A percentile compares a stretch with the other conserved stretches of the same genome.
Evolutionary conservation across 2,113 vertebrate species (phyloP).

Genomic region (Otus sunia): DNA sequence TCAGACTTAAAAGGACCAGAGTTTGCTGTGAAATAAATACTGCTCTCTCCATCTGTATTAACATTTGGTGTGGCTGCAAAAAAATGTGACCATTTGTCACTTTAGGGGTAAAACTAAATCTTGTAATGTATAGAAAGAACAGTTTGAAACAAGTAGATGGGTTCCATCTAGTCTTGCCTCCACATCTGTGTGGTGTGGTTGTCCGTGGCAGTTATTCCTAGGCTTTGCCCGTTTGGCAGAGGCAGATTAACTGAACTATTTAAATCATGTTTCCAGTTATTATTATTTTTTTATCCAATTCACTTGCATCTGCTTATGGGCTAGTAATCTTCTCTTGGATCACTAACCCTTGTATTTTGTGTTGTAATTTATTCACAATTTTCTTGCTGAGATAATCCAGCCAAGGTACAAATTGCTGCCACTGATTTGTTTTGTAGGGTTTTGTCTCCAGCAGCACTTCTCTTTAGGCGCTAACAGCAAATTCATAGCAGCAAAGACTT

Average conservation of each 20-base stretch:
- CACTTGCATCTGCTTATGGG: background rate
- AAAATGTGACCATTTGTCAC: background rate
- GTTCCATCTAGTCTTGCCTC: background rate
- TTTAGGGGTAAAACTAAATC: background rate
- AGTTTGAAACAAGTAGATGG: background rate
- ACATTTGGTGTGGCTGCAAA: background rate
- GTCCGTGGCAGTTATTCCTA: background rate
- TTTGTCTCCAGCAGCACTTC: conserved; percentile 4
- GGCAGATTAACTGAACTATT: background rate
- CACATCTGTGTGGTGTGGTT: background rate
- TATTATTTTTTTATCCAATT: background rate
- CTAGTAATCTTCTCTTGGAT: conserved; percentile 1
- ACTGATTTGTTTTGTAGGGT: background rate
- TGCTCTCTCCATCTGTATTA: background rate
- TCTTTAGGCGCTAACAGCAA: background rate
- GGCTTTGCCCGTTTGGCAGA: background rate
- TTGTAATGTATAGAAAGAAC: background rate
- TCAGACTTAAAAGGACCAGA: background rate
- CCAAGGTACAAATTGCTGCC: background rate
- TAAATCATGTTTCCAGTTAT: background rate
- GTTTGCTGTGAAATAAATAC: background rate
- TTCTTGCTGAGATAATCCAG: conserved; percentile 19
- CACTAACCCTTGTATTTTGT: background rate
- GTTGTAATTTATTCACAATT: background rate
- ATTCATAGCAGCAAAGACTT: background rate